Base-by-base conservation (phyloP, 2,113 vertebrate species). In the Columba livia region DNA sequence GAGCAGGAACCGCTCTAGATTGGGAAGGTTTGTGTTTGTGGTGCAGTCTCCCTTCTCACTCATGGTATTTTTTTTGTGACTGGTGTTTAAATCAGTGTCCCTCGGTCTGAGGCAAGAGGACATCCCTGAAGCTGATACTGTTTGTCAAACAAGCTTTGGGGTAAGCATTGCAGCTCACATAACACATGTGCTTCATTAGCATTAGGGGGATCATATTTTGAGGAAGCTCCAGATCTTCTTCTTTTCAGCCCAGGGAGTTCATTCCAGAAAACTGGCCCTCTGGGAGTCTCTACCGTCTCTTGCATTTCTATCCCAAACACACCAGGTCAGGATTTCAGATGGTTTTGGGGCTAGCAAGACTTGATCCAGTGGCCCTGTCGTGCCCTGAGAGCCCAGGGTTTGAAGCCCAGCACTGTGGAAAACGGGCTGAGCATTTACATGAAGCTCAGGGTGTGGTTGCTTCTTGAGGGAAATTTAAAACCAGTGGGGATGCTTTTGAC, bases 321-420 rank as follows among this genome's bases (percentile, higher is more conserved):
- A 50, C 2, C 7, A 12, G 31, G 19, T 74, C 20, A 1, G 3
- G 50, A 56, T 78, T 88, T 89, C 19, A 9, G 47, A 6, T 10
- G 5, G 20, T 11, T 67, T 85, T 67, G 3, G 1, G 10, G n/a
- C 32, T 9, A 24, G 21, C 53, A 10, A 6, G 26, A 19, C 26
- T 47, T 67, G n/a, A 44, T 14, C 5, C 13, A 3, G 3, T n/a
- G n/a, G 26, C 50, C 19, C 7, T 74, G 21, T 36, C 1, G 0
- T 38, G 20, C 53, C 38, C 32, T 28, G 8, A 54, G 42, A 70
- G n/a, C 29, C 23, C 5, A 8, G 31, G 12, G 3, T 83, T 38
- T 57, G 67, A 83, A 88, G 40, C 75, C 58, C 36, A 38, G 25
- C 51, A 36, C 8, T 12, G 1, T 6, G 47, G 28, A 82, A n/a